Conservation (phyloP, 2,113 vertebrate genomes). For the Onychorhynchus coronatus region DNA sequence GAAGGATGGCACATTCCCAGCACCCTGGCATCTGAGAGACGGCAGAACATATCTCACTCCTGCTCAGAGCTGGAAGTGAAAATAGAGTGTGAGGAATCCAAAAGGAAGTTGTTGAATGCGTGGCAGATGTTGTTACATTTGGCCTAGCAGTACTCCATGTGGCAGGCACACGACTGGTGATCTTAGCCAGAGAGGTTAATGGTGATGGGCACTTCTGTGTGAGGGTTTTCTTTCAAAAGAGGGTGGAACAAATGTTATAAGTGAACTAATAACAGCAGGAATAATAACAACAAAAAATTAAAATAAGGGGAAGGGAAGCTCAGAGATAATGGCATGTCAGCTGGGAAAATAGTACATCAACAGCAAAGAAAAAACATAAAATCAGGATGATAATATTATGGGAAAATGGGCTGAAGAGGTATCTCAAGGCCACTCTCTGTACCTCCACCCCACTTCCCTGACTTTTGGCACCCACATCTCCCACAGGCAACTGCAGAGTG, state of each 20-base stretch:
- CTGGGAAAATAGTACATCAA: neutral
- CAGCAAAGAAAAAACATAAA: neutral
- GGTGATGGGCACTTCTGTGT: neutral
- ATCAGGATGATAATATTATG: neutral
- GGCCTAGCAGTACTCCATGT: conserved; percentile 68
- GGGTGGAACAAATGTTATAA: conserved; percentile 5
- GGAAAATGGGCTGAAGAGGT: neutral
- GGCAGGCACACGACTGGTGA: conserved; percentile 55
- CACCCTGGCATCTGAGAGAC: conserved; percentile 47
- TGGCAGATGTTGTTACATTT: conserved; percentile 77
- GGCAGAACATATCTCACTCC: conserved; percentile 64
- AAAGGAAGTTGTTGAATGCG: conserved; percentile 71
- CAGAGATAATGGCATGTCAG: neutral
- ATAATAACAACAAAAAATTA: neutral
- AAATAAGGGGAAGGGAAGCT: neutral
- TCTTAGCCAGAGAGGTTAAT: conserved; percentile 58
- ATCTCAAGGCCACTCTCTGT: neutral
- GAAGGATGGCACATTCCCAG: conserved; percentile 62
- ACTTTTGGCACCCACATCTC: neutral
- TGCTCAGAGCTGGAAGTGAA: conserved; percentile 69
- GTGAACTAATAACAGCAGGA: neutral
- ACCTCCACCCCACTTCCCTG: neutral
- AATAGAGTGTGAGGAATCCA: conserved; percentile 73
- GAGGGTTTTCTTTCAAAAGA: conserved; percentile 7
- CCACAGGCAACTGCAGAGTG: conserved; percentile 1